phyloP scores from a whole-genome alignment of 2,888 invertebrate genomes.

The Nomada hirtipes region DNA sequence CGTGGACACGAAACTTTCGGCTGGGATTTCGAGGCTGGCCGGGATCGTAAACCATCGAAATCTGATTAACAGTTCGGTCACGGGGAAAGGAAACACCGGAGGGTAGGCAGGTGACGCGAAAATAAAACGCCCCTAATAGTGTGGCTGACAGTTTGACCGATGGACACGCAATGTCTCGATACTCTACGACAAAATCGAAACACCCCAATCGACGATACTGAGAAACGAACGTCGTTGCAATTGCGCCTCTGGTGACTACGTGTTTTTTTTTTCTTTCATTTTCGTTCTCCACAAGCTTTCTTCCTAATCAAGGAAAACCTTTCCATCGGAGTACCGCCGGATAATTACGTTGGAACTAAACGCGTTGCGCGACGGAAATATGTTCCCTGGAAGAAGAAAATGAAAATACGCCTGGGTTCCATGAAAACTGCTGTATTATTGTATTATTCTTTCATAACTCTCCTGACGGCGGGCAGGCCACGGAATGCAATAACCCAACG shows the following conservation, averaged over 20 bases:
- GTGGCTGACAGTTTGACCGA: constrained; percentile 47
- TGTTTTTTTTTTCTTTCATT: not conserved
- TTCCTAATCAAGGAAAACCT: not conserved
- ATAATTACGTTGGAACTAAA: not conserved
- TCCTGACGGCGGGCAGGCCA: not conserved
- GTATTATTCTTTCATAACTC: constrained; percentile 61
- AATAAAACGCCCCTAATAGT: constrained; percentile 72
- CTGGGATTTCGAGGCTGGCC: constrained; percentile 16
- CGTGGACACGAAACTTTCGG: constrained; percentile 39
- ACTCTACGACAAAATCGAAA: too few relatives aligned
- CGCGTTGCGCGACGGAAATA: not conserved
- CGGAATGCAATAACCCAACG: constrained; percentile 51
- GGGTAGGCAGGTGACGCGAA: constrained; percentile 33
- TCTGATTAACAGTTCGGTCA: constrained; percentile 46
- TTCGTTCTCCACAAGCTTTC: not conserved
- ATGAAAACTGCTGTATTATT: constrained; percentile 38
- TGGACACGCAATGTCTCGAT: constrained; percentile 15
- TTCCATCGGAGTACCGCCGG: not conserved
- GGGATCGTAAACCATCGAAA: constrained; percentile 32
- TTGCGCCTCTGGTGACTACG: not conserved
- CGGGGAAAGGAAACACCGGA: not conserved
- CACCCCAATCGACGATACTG: constrained; percentile 4
- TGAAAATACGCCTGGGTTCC: constrained; percentile 37
- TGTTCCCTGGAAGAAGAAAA: not conserved
- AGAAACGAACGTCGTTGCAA: constrained; percentile 18